phyloP scores from a whole-genome alignment of 2,888 invertebrate species.

The Litoditis marina region DNA sequence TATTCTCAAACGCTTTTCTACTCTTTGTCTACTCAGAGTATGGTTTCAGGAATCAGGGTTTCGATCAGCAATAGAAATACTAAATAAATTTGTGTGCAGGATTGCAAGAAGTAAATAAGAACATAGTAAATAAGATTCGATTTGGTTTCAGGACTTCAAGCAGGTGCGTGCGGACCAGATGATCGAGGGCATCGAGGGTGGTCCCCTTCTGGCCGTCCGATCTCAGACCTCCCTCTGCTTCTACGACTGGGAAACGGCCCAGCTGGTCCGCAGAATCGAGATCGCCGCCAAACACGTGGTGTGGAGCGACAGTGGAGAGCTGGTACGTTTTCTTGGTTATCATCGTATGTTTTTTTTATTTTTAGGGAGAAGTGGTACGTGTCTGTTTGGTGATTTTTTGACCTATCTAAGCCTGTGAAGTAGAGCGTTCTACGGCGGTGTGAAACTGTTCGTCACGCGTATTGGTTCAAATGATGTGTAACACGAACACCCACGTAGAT shows the following conservation, averaged over 20 bases:
- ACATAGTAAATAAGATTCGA: background rate
- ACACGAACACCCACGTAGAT: too few species aligned
- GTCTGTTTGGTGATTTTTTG: too few species aligned
- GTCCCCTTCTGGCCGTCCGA: conserved; percentile 73
- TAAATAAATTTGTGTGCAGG: background rate
- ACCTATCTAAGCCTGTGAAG: too few species aligned
- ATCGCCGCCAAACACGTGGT: conserved; percentile 82
- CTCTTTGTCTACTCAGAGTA: too few species aligned
- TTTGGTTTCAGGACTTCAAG: conserved; percentile 39
- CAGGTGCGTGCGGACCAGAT: conserved; percentile 90
- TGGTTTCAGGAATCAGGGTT: too few species aligned
- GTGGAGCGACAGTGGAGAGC: conserved; percentile 92
- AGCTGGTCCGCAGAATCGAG: conserved; percentile 88
- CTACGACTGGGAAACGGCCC: conserved; percentile 94
- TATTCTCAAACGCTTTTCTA: too few species aligned
- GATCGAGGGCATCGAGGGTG: conserved; percentile 75
- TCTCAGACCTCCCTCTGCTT: conserved; percentile 70
- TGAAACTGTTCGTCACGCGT: too few species aligned
- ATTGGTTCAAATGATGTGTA: too few species aligned
- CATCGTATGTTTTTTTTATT: conserved; percentile 81
- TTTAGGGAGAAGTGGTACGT: too few species aligned
- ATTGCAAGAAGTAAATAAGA: too few species aligned
- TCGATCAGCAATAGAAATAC: too few species aligned
- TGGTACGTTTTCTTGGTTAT: conserved; percentile 76
- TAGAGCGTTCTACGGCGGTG: too few species aligned